These are phyloP conservation scores for Drosophila diplacantha DNA, from an alignment of 2,888 invertebrate species.

Conservation along the genomic window DNA sequence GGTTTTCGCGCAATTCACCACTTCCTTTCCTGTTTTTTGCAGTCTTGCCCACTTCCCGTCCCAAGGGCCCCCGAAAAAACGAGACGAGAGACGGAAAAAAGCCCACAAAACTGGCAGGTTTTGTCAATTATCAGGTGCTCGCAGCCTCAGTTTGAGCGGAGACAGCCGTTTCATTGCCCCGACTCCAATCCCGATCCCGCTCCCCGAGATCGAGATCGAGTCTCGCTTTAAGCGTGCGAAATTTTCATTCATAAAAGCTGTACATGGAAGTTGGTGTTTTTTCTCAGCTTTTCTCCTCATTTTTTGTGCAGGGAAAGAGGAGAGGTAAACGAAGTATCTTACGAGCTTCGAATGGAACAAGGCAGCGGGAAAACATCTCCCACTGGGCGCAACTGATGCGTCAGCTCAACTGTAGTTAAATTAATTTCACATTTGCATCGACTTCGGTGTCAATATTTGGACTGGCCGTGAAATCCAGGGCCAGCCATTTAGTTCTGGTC, in stretches of 20 bases:
- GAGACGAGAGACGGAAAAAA: conserved; percentile 3
- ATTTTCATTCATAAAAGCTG: conserved; percentile 65
- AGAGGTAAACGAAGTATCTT: conserved; percentile 47
- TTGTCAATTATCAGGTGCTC: conserved; percentile 68
- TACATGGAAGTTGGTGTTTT: conserved; percentile 29
- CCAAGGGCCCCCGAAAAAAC: conserved; percentile 28
- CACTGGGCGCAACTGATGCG: conserved; percentile 55
- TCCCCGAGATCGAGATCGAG: conserved; percentile 4
- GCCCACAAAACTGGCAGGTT: conserved; percentile 57
- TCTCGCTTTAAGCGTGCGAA: conserved; percentile 54
- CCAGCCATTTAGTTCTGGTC: conserved; percentile 65
- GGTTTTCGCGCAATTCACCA: background rate
- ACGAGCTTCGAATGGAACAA: conserved; percentile 43
- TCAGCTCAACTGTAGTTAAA: conserved; percentile 59
- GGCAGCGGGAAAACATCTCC: conserved; percentile 15
- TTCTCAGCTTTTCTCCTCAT: background rate
- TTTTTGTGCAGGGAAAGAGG: background rate
- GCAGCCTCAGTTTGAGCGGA: conserved; percentile 10
- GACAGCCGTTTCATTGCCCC: conserved; percentile 22
- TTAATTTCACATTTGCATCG: conserved; percentile 64
- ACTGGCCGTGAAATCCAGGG: conserved; percentile 53
- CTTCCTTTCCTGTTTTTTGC: conserved; percentile 17
- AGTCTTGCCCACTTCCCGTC: conserved; percentile 55
- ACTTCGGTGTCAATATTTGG: conserved; percentile 68
- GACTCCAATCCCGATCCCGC: conserved; percentile 1